A percentile compares a stretch with the other conserved stretches of the same genome.
Evolutionary conservation across 2,113 vertebrate genomes (phyloP).

Genomic region (Brachionichthys hirsutus): DNA sequence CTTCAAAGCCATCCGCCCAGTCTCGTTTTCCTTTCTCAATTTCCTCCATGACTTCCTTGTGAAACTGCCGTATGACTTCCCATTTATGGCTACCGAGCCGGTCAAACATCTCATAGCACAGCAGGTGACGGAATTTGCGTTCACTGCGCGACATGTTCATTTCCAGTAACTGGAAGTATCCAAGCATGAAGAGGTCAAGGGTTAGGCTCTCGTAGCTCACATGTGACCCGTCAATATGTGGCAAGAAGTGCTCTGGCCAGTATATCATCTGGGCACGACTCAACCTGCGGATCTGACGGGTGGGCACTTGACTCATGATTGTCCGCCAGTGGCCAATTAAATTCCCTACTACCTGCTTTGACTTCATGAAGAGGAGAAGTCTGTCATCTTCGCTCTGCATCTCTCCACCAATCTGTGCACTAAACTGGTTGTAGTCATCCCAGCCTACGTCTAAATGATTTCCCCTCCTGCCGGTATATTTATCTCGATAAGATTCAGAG

Average conservation of each 20-base stretch:
- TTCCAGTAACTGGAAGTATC: slow-evolving; percentile 97
- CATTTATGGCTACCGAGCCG: slow-evolving; percentile 89
- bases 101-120: slow-evolving; percentile 99
- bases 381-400: slow-evolving; percentile 78
- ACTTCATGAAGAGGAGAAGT: slow-evolving; percentile 86
- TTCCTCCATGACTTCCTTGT: slow-evolving; percentile 85
- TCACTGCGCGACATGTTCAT: slow-evolving; percentile 91
- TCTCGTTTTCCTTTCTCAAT: slow-evolving; percentile 83
- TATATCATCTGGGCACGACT: slow-evolving; percentile 84
- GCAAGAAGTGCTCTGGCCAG: slow-evolving; percentile 96
- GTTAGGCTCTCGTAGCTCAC: slow-evolving; percentile 87
- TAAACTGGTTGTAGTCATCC: slow-evolving; percentile 63
- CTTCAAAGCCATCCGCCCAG: slow-evolving; percentile 92
- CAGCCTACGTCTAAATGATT: slow-evolving; percentile 56
- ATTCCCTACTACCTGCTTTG: slow-evolving; percentile 85
- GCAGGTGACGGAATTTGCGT: slow-evolving; percentile 91
- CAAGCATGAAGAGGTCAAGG: slow-evolving; percentile 97
- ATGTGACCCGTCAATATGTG: slow-evolving; percentile 81
- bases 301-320: slow-evolving; percentile 85
- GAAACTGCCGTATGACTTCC: slow-evolving; percentile 89
- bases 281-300: slow-evolving; percentile 78
- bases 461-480: slow-evolving; percentile 56
- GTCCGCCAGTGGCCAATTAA: slow-evolving; percentile 90
- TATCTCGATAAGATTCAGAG: slow-evolving; percentile 71
- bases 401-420: slow-evolving; percentile 36